These are phyloP conservation scores for Bombus polaris DNA, from an alignment of 1,140 invertebrate species.

Conservation along the genomic window DNA sequence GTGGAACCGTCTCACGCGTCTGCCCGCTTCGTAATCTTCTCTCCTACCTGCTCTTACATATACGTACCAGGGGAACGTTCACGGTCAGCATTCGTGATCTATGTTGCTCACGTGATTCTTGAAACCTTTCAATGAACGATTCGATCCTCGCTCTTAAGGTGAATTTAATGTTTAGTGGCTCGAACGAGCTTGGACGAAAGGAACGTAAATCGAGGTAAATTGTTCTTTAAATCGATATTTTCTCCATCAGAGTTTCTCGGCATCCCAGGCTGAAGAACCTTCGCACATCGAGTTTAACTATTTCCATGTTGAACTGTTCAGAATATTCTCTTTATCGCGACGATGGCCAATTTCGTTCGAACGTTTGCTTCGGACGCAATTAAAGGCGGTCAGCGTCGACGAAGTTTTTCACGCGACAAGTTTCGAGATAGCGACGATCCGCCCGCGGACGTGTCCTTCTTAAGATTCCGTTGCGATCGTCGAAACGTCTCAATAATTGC, in stretches of 20 bases:
- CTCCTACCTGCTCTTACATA: not conserved
- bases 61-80: too few species aligned
- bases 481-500: constrained; percentile 67
- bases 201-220: not conserved
- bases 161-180: not conserved
- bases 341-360: not conserved
- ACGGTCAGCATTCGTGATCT: not conserved
- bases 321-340: not conserved
- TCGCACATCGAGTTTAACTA: not conserved
- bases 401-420: constrained; percentile 40
- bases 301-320: not conserved
- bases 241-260: too few species aligned
- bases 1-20: not conserved
- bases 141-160: not conserved
- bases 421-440: not conserved
- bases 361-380: not conserved
- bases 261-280: not conserved
- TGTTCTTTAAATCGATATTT: not conserved
- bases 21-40: constrained; percentile 7
- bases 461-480: constrained; percentile 57
- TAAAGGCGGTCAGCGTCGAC: constrained; percentile 2
- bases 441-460: constrained; percentile 35
- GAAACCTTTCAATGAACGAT: not conserved
- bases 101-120: not conserved
- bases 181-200: not conserved